phyloP scores from a whole-genome alignment of 2,888 invertebrate species.

The Dastarcus helophoroides region DNA sequence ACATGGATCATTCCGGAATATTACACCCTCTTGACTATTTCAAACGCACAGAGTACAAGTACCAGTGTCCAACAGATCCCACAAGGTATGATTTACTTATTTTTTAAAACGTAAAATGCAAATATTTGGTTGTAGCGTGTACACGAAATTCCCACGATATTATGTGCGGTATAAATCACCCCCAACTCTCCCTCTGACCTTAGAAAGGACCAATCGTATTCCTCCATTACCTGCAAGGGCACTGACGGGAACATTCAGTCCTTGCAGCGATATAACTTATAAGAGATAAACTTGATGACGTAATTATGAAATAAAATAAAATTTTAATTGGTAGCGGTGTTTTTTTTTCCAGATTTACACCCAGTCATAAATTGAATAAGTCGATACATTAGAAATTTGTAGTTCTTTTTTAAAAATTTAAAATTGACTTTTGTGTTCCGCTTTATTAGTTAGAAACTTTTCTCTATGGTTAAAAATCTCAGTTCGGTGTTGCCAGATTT shows the following conservation, averaged over 20 bases:
- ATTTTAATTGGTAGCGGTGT: too few relatives aligned
- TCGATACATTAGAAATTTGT: too few relatives aligned
- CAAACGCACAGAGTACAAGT: constrained; percentile 38
- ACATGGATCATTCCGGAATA: constrained; percentile 45
- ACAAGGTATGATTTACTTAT: constrained; percentile 31
- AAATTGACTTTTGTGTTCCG: too few relatives aligned
- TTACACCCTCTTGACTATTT: constrained; percentile 49
- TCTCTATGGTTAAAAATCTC: too few relatives aligned
- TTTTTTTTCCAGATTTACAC: too few relatives aligned
- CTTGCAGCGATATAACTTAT: constrained; percentile 44
- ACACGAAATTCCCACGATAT: constrained; percentile 44
- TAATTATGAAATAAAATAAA: too few relatives aligned
- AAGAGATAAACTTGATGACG: constrained; percentile 32
- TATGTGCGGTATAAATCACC: constrained; percentile 51
- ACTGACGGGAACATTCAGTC: constrained; percentile 44
- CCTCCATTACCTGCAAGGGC: constrained; percentile 47
- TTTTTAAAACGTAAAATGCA: constrained; percentile 2
- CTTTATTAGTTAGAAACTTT: too few relatives aligned
- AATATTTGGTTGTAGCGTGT: constrained; percentile 34
- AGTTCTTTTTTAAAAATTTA: too few relatives aligned
- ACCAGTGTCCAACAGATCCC: constrained; percentile 47
- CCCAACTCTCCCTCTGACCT: constrained; percentile 40
- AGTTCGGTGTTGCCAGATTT: too few relatives aligned
- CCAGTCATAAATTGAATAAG: too few relatives aligned
- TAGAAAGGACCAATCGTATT: constrained; percentile 40